Conservation (phyloP, 2,888 invertebrate species). For the Athetis lepigone region DNA sequence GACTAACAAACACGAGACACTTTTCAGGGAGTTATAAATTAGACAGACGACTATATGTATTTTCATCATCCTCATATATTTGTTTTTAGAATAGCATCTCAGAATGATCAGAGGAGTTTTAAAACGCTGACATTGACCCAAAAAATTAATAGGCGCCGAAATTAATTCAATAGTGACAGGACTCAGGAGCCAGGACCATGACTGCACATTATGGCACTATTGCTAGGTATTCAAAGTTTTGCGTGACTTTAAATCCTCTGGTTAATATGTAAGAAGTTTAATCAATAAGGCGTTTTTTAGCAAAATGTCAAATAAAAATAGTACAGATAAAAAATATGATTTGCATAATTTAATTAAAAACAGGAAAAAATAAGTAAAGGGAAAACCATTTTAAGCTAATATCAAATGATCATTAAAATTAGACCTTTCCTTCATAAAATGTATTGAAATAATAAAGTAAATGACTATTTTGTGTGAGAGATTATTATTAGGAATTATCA, state of each 20-base stretch:
- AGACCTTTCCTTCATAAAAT: constrained; percentile 13
- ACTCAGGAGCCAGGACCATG: too few relatives aligned
- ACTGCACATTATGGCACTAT: neutral
- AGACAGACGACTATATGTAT: constrained; percentile 18
- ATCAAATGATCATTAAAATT: constrained; percentile 29
- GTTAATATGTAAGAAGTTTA: constrained; percentile 6
- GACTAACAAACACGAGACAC: constrained; percentile 68
- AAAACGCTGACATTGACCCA: constrained; percentile 32
- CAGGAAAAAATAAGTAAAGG: neutral
- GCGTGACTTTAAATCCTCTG: neutral
- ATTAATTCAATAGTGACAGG: neutral
- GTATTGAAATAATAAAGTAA: constrained; percentile 15
- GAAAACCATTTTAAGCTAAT: neutral
- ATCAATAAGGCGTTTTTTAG: neutral
- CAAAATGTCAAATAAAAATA: neutral
- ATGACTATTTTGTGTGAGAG: constrained; percentile 16
- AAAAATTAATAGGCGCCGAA: neutral
- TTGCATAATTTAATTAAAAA: neutral
- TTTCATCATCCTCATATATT: constrained; percentile 18
- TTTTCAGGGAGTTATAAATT: constrained; percentile 50
- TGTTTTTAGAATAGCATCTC: constrained; percentile 23
- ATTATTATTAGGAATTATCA: constrained; percentile 29
- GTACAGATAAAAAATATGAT: neutral
- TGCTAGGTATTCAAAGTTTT: neutral
- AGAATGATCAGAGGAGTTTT: constrained; percentile 30